Base-by-base conservation (phyloP, 2,888 invertebrate genomes). In the Pristionchus exspectatus region DNA sequence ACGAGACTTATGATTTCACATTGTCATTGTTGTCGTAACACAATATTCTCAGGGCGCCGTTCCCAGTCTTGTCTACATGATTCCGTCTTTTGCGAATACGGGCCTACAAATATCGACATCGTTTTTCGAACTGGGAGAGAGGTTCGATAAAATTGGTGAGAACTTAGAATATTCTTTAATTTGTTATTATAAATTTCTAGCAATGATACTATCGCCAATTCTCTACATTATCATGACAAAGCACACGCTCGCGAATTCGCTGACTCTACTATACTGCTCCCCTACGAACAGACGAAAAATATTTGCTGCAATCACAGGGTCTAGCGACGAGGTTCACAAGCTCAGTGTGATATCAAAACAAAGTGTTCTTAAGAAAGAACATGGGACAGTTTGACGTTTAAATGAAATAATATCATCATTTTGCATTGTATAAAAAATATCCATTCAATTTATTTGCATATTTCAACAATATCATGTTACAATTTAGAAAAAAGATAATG, bases 181-280 rank as follows among this genome's bases (percentile, higher is more conserved):
- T 63, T 10, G 24, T n/a, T 2, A 38, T 3, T 38, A 38, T 38
- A 3, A 16, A 7, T 27, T 69, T 69, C 16, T 30, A 72, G 69
- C 69, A 27, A 72, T 33, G 1, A 16, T 72, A 0, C 69, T 72
- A 9, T 72, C 69, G 69, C 69, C 69, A 2, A 72, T 72, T 33
- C 69, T 72, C 69, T 72, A 72, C 69, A 72, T 72, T 0, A 33
- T 72, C 33, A 72, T 72, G 69, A 72, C 69, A 0, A 72, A 72
- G 27, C 69, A 72, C 7, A 72, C 69, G 33, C 33, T 72, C 2
- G 69, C 69, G 2, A 72, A 33, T 7, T 72, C 69, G 1, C 14
- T 72, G 30, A 72, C 69, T 2, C 27, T 72, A 4, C 69, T 72
- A 0, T 72, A 72, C 33, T 72, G 69, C 7, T 72, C 69, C 0